phyloP scores from a whole-genome alignment of 1,140 invertebrate genomes.

The Drosophila watanabei region DNA sequence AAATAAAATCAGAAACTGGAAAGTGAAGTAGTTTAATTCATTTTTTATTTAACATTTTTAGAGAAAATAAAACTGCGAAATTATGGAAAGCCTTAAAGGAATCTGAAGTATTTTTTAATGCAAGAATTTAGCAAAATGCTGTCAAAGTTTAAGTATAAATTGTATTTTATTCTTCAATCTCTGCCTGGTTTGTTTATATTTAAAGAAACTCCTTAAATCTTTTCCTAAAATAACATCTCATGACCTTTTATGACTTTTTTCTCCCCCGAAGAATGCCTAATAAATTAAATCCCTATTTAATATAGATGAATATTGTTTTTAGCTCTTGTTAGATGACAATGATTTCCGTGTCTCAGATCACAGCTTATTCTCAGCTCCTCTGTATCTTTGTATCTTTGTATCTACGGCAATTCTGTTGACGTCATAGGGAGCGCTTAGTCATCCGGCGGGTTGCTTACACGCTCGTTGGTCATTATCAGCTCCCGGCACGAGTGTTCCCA shows the following conservation, averaged over 20 bases:
- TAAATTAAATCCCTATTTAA: slow-evolving; percentile 6
- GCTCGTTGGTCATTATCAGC: slow-evolving; percentile 41
- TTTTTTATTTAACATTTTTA: background rate
- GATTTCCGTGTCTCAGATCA: slow-evolving; percentile 24
- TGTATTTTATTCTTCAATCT: background rate
- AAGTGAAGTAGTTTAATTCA: background rate
- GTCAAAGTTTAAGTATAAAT: no score
- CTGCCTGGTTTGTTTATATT: no score
- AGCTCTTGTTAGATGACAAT: slow-evolving; percentile 29
- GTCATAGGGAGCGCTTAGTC: slow-evolving; percentile 47
- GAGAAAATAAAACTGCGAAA: no score
- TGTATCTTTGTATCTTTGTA: slow-evolving; percentile 17
- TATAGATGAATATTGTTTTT: slow-evolving; percentile 14
- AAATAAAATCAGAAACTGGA: slow-evolving; percentile 18
- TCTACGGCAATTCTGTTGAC: slow-evolving; percentile 32
- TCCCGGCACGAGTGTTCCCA: slow-evolving; percentile 22
- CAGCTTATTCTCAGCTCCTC: background rate
- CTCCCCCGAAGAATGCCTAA: background rate
- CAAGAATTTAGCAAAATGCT: background rate
- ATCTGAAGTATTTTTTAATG: fast-evolving
- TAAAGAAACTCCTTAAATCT: background rate
- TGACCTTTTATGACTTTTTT: background rate
- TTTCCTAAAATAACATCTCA: background rate
- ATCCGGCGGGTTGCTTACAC: slow-evolving; percentile 32
- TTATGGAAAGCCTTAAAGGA: background rate